A percentile compares a stretch with the other conserved stretches of the same genome.
Conservation (phyloP, 1,140 invertebrate genomes). For the Drosophila rhopaloa region DNA sequence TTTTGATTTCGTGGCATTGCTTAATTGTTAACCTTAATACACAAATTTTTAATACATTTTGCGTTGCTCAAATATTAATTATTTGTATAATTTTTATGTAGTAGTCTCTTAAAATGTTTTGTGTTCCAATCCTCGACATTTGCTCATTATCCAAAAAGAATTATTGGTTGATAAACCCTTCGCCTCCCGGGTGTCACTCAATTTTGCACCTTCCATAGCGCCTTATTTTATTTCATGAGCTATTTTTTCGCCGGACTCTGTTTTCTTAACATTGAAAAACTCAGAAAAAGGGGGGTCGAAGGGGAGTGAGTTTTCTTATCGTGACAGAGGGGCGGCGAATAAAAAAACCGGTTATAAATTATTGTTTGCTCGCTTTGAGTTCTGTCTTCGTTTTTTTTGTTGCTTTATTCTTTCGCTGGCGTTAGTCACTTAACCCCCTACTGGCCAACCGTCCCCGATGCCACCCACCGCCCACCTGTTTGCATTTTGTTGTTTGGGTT, state of each 20-base stretch:
- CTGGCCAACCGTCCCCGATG: slow-evolving; percentile 1
- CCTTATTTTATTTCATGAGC: not conserved
- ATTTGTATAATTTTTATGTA: too few relatives aligned
- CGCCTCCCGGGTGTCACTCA: slow-evolving; percentile 13
- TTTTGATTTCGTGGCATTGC: not conserved
- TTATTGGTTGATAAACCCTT: slow-evolving; percentile 8
- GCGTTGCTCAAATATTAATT: too few relatives aligned
- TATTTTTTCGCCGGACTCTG: slow-evolving; percentile 30
- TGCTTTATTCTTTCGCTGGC: slow-evolving; percentile 14
- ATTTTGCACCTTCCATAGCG: slow-evolving; percentile 40
- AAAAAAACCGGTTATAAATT: slow-evolving; percentile 67
- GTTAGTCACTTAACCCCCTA: slow-evolving; percentile 47
- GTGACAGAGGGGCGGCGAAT: slow-evolving; percentile 30
- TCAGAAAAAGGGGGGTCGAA: not conserved
- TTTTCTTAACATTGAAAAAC: slow-evolving; percentile 29
- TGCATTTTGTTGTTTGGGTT: slow-evolving; percentile 8
- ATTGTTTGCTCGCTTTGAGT: slow-evolving; percentile 50
- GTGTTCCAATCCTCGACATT: not conserved
- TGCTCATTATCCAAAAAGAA: too few relatives aligned
- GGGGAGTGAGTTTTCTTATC: slow-evolving; percentile 51
- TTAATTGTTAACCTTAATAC: not conserved
- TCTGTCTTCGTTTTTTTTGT: slow-evolving; percentile 33
- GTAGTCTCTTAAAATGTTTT: too few relatives aligned
- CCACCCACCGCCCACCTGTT: slow-evolving; percentile 20
- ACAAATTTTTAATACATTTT: not conserved